A percentile compares a stretch with the other conserved stretches of the same genome.
These are phyloP conservation scores for Artibeus jamaicensis DNA, from an alignment of 2,797 vertebrate species.

Conservation along the genomic window DNA sequence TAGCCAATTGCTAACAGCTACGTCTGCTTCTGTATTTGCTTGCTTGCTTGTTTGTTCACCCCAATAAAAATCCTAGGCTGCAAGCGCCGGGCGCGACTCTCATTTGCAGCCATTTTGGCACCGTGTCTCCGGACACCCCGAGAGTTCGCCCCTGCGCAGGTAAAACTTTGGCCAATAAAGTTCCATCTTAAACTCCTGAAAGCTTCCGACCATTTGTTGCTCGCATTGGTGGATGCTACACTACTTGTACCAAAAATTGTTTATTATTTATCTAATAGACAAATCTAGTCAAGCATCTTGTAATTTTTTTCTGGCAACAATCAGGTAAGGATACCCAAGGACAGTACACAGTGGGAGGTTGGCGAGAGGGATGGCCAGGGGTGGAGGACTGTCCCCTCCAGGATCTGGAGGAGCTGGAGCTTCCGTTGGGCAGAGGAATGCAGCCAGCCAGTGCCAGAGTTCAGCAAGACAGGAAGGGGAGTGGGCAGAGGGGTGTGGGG, in stretches of 20 bases:
- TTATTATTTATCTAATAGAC: neutral
- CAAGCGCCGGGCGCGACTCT: too few relatives aligned
- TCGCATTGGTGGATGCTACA: too few relatives aligned
- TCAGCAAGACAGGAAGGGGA: neutral
- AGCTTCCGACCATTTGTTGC: too few relatives aligned
- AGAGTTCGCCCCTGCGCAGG: too few relatives aligned
- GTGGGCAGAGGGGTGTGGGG: neutral
- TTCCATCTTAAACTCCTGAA: too few relatives aligned
- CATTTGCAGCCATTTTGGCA: too few relatives aligned
- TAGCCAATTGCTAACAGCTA: too few relatives aligned
- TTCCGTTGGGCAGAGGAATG: neutral
- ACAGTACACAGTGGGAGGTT: neutral
- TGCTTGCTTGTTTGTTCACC: too few relatives aligned
- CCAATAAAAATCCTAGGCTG: too few relatives aligned
- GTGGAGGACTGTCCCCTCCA: neutral
- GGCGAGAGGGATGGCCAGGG: neutral
- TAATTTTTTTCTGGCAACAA: neutral
- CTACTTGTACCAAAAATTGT: neutral
- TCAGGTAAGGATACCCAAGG: neutral
- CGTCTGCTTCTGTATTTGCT: too few relatives aligned
- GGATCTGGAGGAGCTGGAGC: neutral
- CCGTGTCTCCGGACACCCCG: too few relatives aligned
- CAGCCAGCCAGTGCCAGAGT: neutral
- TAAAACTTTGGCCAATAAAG: too few relatives aligned
- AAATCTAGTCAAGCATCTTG: neutral